A percentile compares a stretch with the other conserved stretches of the same genome.
Evolutionary conservation across 2,113 vertebrate genomes (phyloP).

Genomic region (Pampusana beccarii): DNA sequence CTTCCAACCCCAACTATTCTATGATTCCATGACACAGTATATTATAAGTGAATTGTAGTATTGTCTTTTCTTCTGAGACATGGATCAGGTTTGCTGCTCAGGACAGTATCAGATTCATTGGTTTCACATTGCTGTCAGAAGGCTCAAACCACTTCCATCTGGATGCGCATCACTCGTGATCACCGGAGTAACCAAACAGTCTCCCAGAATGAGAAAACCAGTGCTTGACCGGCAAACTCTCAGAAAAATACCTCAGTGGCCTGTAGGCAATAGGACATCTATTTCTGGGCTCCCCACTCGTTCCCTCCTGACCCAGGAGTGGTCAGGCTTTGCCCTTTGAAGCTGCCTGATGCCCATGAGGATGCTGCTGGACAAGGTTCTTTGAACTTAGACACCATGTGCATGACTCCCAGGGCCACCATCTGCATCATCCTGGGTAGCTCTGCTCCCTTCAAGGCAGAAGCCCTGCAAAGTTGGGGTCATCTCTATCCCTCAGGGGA

Average conservation of each 20-base stretch:
- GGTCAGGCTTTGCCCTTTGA: background rate
- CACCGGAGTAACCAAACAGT: background rate
- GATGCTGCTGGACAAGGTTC: background rate
- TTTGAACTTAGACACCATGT: background rate
- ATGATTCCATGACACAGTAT: background rate
- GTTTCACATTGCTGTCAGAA: background rate
- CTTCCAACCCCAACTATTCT: too few relatives aligned
- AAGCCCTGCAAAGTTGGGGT: background rate
- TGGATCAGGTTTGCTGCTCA: background rate
- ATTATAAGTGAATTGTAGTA: background rate
- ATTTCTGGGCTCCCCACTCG: background rate
- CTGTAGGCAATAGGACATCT: background rate
- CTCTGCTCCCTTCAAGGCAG: background rate
- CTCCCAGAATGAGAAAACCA: background rate
- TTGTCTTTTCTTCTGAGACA: background rate
- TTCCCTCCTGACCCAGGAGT: background rate
- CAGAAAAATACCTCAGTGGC: background rate
- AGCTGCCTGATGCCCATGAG: background rate
- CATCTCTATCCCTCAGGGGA: background rate
- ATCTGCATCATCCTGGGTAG: fast-evolving
- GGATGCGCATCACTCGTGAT: background rate
- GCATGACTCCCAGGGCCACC: background rate
- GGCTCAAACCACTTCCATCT: background rate
- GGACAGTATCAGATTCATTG: background rate
- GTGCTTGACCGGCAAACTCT: background rate